A percentile compares a stretch with the other conserved stretches of the same genome.
Conservation (phyloP, 92 coral and sea anemone genomes). For the Actinernus sp. region DNA sequence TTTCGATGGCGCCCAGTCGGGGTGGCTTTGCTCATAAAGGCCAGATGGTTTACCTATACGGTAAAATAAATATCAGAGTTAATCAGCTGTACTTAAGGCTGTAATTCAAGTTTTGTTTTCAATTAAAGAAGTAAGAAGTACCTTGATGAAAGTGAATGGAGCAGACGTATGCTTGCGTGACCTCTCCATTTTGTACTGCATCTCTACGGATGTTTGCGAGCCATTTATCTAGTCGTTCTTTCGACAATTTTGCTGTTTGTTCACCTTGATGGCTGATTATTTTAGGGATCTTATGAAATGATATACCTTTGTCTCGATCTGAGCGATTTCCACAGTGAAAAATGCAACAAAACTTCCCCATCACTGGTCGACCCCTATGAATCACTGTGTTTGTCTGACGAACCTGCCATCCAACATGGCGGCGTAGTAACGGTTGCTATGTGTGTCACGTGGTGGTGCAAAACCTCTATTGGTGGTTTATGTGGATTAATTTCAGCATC, state of each 20-base stretch:
- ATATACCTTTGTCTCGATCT: conserved; percentile 14
- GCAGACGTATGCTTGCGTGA: conserved; percentile 28
- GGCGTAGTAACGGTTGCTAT: conserved; percentile 25
- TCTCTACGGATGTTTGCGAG: conserved; percentile 29
- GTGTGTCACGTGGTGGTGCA: neutral
- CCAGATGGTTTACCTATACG: too few species aligned
- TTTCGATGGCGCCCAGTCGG: too few species aligned
- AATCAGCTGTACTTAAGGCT: too few species aligned
- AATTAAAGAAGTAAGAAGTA: too few species aligned
- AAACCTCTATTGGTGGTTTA: neutral
- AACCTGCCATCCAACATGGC: conserved; percentile 8
- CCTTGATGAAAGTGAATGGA: conserved; percentile 13
- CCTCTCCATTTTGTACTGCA: conserved; percentile 5
- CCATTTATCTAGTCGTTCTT: conserved; percentile 18
- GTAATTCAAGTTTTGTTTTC: too few species aligned
- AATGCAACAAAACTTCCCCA: conserved; percentile 48
- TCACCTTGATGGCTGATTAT: conserved; percentile 29
- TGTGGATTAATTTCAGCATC: too few species aligned
- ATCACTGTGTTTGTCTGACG: neutral
- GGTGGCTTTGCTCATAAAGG: too few species aligned
- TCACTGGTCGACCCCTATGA: neutral
- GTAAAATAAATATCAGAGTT: too few species aligned
- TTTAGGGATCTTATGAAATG: conserved; percentile 18
- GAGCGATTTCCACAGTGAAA: conserved; percentile 24
- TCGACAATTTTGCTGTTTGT: conserved; percentile 9